Base-by-base conservation (phyloP, 1,140 invertebrate genomes). In the Brachionus rotundiformis region DNA sequence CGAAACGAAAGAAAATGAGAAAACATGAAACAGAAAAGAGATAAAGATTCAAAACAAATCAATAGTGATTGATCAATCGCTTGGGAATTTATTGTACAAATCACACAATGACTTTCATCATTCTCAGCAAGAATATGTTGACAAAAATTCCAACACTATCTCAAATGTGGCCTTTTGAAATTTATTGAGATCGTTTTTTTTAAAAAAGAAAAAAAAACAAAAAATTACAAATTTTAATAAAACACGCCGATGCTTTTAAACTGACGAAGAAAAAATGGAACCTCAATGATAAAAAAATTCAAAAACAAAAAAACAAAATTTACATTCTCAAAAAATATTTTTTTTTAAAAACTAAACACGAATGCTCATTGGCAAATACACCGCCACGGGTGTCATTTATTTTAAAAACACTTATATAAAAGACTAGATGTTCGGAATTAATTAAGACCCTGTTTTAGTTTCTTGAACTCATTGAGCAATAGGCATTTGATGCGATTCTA, bases 341-440 rank as follows among this genome's bases (percentile, higher is more conserved):
- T 8, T 63, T n/a, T 27, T 63, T 27, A 63, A 63, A 63, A 63
- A 29, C 59, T 63, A 63, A 63, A 63, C 27, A 63, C 59, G 59
- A 63, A 49, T 49, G 47, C 47, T 49, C 47, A 49, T 49, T 19
- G 7, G 47, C 47, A 49, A 49, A 8, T 23, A 49, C 47, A 49
- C 47, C 47, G 8, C 47, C 16, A 49, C 47, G 47, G 47, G 47
- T 49, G 47, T 49, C 47, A 49, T 49, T 49, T 19, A 49, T 49
- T 49, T 49, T 49, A 19, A 49, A 68, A 68, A 68, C 63, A 68
- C 63, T 68, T 68, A 68, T 49, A 49, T 49, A 68, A 68, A 68
- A 68, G 63, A 68, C 63, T 68, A 68, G 63, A 68, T 68, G 63
- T 68, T 68, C 63, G 63, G 63, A 68, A 68, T 68, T 68, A 13